Conservation (phyloP, 2,797 vertebrate species). For the Potorous gilbertii region DNA sequence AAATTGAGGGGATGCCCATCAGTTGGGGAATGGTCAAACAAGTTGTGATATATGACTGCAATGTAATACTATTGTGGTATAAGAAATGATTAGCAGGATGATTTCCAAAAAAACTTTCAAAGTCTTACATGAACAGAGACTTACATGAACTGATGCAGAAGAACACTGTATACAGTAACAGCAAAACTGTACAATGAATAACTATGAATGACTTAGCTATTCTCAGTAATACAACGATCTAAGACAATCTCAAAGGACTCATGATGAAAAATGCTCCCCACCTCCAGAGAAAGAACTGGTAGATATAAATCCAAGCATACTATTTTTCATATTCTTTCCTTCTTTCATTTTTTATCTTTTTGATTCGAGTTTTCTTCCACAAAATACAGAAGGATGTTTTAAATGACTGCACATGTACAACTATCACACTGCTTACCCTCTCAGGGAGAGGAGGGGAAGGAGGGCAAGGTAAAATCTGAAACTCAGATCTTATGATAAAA, state of each 20-base stretch:
- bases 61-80: not conserved
- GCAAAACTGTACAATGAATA: too few species aligned
- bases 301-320: not conserved
- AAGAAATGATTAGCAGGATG: not conserved
- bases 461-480: not conserved
- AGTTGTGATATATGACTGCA: not conserved
- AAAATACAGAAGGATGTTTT: not conserved
- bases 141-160: not conserved
- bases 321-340: not conserved
- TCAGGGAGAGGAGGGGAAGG: not conserved
- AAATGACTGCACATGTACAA: not conserved
- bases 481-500: not conserved
- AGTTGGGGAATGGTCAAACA: not conserved
- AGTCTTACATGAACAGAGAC: not conserved
- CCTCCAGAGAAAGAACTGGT: not conserved
- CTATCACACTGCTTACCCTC: not conserved
- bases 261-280: not conserved
- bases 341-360: not conserved
- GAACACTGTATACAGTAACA: not conserved
- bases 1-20: not conserved
- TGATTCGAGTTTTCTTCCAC: not conserved
- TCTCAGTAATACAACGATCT: not conserved
- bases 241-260: not conserved
- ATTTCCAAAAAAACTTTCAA: not conserved
- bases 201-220: not conserved